Percentiles rank a stretch among this genome's conserved stretches.
Conservation (phyloP, 2,797 vertebrate species). For the Enteromius treurensis region DNA sequence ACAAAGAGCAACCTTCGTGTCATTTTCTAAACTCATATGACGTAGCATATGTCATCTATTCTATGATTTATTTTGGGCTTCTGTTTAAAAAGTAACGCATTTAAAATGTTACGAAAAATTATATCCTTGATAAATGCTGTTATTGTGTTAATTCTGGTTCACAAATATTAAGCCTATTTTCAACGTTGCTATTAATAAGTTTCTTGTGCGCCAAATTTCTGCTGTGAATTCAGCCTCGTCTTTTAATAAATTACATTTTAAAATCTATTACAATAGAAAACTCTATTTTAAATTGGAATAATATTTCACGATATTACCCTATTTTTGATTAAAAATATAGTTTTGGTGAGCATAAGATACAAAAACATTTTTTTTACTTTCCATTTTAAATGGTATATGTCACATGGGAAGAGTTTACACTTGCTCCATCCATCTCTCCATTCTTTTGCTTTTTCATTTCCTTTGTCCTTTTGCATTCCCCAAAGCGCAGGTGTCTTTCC, state of each 20-base stretch:
- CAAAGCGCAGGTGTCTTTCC: conserved; percentile 52
- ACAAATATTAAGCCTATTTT: neutral
- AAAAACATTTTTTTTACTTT: neutral
- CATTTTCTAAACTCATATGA: neutral
- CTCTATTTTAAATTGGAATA: neutral
- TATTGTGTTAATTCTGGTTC: neutral
- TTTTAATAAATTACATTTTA: neutral
- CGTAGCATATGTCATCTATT: neutral
- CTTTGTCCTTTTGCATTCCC: neutral
- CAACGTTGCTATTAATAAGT: neutral
- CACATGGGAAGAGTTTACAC: neutral
- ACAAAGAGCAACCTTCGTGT: neutral
- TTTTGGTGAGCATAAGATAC: neutral
- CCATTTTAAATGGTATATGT: neutral
- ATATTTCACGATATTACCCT: neutral
- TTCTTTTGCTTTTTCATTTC: neutral
- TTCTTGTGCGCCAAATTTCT: neutral
- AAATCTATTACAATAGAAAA: neutral
- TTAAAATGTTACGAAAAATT: neutral
- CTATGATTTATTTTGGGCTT: neutral
- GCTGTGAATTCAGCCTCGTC: neutral
- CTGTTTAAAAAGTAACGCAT: neutral
- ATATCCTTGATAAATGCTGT: neutral
- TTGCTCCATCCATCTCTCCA: neutral
- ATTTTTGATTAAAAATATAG: too few relatives aligned